Conservation (phyloP, 2,888 invertebrate species). For the Podotricha telesiphe region DNA sequence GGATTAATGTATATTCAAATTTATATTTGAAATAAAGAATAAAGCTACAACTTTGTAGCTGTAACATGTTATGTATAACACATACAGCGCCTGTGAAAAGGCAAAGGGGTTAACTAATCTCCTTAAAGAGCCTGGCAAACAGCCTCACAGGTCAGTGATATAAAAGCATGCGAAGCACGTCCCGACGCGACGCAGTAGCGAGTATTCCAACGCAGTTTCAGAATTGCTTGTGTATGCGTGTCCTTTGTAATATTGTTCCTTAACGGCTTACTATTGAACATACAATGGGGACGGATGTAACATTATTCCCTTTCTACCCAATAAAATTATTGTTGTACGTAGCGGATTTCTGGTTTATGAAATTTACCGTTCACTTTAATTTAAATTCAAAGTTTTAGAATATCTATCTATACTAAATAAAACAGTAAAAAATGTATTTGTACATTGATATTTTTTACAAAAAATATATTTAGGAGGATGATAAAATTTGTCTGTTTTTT, state of each 20-base stretch:
- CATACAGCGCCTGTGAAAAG: slow-evolving; percentile 13
- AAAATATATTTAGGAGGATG: too few species aligned
- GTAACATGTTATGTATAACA: too few species aligned
- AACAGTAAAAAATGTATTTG: too few species aligned
- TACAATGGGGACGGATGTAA: slow-evolving; percentile 22
- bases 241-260: slow-evolving; percentile 32
- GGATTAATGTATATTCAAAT: too few species aligned
- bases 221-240: slow-evolving; percentile 30
- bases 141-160: slow-evolving; percentile 33
- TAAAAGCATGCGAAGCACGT: slow-evolving; percentile 41
- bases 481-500: too few species aligned
- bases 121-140: slow-evolving; percentile 21
- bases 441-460: too few species aligned
- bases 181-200: slow-evolving; percentile 37
- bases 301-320: slow-evolving; percentile 8
- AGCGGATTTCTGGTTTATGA: neutral
- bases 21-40: too few species aligned
- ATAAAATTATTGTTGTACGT: slow-evolving; percentile 6
- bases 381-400: neutral
- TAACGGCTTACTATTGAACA: slow-evolving; percentile 21
- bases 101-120: slow-evolving; percentile 23
- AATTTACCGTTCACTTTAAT: neutral
- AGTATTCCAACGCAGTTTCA: slow-evolving; percentile 29
- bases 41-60: too few species aligned
- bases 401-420: too few species aligned